phyloP scores from a whole-genome alignment of 2,888 invertebrate genomes.

The Cerceris ruficornis region DNA sequence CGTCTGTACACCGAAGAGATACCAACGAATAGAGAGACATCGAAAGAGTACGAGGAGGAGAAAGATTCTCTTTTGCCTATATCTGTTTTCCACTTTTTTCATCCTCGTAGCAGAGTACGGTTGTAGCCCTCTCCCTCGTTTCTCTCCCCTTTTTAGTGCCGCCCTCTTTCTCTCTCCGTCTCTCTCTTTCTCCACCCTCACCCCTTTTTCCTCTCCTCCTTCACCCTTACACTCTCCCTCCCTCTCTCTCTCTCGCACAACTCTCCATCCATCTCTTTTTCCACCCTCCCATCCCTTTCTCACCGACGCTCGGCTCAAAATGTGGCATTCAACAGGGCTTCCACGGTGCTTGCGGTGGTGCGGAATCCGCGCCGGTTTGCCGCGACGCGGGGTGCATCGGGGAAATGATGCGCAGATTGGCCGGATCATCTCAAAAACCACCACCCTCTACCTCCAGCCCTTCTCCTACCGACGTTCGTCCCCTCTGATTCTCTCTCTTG shows the following conservation, averaged over 20 bases:
- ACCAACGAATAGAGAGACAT: constrained; percentile 28
- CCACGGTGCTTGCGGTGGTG: constrained; percentile 73
- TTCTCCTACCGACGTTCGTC: constrained; percentile 50
- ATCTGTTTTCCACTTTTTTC: constrained; percentile 72
- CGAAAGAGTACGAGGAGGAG: constrained; percentile 23
- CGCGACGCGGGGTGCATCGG: constrained; percentile 70
- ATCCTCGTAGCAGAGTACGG: constrained; percentile 51
- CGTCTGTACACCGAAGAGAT: constrained; percentile 48
- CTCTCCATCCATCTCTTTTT: constrained; percentile 28
- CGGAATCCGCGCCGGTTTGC: constrained; percentile 72
- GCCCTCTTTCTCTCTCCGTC: constrained; percentile 50
- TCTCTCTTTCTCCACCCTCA: constrained; percentile 36
- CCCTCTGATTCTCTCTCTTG: constrained; percentile 47
- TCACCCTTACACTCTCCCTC: constrained; percentile 42
- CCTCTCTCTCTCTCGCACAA: constrained; percentile 41
- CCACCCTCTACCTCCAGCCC: constrained; percentile 71
- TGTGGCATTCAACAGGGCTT: constrained; percentile 81
- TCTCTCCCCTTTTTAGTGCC: constrained; percentile 36
- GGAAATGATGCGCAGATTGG: constrained; percentile 82
- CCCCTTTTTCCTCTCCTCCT: constrained; percentile 17
- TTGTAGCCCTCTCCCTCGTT: constrained; percentile 50
- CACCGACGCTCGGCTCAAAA: constrained; percentile 73
- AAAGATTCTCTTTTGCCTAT: constrained; percentile 68
- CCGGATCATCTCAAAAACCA: constrained; percentile 82
- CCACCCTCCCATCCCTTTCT: constrained; percentile 48